Evolutionary conservation across 92 coral and sea anemone genomes (phyloP).

Genomic region (Parazoanthus swiftii): DNA sequence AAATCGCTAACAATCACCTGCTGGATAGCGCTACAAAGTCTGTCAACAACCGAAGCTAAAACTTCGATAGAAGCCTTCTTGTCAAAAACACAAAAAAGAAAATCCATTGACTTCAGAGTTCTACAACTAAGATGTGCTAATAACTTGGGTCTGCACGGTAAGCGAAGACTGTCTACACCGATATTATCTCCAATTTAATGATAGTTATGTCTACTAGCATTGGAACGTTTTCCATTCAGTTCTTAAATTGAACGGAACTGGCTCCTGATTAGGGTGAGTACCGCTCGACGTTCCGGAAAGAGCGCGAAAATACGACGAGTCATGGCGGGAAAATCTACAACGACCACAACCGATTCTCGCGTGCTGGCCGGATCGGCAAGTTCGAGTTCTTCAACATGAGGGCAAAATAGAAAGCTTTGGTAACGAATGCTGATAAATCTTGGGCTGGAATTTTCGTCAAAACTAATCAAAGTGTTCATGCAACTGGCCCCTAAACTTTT

Average conservation of each 20-base stretch:
- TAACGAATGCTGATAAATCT: not conserved
- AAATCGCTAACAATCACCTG: not conserved
- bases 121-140: too few relatives aligned
- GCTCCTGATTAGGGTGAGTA: not conserved
- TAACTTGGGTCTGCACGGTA: too few relatives aligned
- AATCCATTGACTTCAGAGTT: not conserved
- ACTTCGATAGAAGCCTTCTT: not conserved
- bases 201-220: not conserved
- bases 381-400: not conserved
- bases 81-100: not conserved
- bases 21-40: not conserved
- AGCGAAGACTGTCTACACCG: not conserved
- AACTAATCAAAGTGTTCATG: too few relatives aligned
- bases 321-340: too few relatives aligned
- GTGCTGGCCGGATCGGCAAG: not conserved
- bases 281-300: not conserved
- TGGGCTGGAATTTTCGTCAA: not conserved
- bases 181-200: not conserved
- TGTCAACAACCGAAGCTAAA: not conserved
- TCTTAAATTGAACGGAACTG: not conserved
- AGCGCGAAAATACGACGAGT: too few relatives aligned
- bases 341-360: not conserved
- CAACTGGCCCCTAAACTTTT: not conserved
- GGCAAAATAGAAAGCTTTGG: not conserved
- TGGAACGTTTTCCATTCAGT: not conserved